Percentiles rank a stretch among this genome's conserved stretches.
Evolutionary conservation across 2,113 vertebrate species (phyloP).

Genomic region (Eulemur rufifrons): DNA sequence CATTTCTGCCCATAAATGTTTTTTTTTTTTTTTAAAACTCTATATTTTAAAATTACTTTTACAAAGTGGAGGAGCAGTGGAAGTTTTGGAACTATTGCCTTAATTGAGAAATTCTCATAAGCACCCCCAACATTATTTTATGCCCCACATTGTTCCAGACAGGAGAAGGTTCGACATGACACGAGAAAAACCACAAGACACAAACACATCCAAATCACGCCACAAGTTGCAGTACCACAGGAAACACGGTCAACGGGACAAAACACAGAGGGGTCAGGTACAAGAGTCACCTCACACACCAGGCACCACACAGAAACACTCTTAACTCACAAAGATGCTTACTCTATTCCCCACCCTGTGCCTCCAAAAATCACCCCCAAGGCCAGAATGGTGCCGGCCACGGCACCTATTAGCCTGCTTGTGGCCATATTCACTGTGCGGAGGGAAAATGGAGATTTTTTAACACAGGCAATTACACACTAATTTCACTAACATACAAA

Average conservation of each 20-base stretch:
- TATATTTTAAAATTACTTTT: slow-evolving; percentile 13
- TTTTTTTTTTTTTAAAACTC: not conserved
- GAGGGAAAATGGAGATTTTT: slow-evolving; percentile 94
- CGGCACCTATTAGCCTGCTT: slow-evolving; percentile 99
- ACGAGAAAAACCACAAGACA: slow-evolving; percentile 94
- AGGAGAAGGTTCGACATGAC: slow-evolving; percentile 96
- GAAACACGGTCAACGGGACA: slow-evolving; percentile 92
- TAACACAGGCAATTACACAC: slow-evolving; percentile 75
- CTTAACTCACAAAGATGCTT: slow-evolving; percentile 96
- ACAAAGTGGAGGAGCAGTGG: slow-evolving; percentile 2
- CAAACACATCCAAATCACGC: slow-evolving; percentile 92
- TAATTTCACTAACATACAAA: slow-evolving; percentile 77
- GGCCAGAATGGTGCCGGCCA: slow-evolving; percentile 99
- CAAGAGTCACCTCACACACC: slow-evolving; percentile 88
- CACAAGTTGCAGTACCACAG: slow-evolving; percentile 91
- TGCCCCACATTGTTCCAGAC: slow-evolving; percentile 98
- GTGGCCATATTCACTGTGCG: slow-evolving; percentile 99
- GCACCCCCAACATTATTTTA: slow-evolving; percentile 79
- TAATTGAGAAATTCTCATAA: slow-evolving; percentile 56
- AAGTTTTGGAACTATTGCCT: slow-evolving; percentile 67
- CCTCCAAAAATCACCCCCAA: slow-evolving; percentile 99
- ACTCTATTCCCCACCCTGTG: slow-evolving; percentile 99
- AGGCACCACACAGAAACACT: slow-evolving; percentile 92
- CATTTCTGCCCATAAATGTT: slow-evolving; percentile 20
- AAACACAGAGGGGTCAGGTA: slow-evolving; percentile 88